These are phyloP conservation scores for Huso huso DNA, from an alignment of 2,797 vertebrate species.

Conservation along the genomic window DNA sequence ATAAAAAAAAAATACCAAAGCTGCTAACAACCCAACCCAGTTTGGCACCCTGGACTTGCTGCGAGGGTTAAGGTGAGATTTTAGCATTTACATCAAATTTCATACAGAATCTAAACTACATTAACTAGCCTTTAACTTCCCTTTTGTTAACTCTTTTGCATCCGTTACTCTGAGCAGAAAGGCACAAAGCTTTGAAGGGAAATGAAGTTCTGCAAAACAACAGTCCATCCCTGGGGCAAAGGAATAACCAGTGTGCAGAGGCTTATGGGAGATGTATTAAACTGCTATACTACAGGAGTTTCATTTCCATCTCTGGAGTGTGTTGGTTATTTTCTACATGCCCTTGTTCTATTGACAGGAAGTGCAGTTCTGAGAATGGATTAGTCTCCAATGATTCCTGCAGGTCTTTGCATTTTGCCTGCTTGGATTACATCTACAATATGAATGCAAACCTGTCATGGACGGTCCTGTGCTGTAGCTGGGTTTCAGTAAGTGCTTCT, in stretches of 20 bases:
- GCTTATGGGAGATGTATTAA: background rate
- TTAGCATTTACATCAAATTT: background rate
- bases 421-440: background rate
- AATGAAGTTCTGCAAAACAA: too few relatives aligned
- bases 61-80: background rate
- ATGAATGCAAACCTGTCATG: background rate
- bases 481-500: background rate
- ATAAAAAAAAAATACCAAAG: too few relatives aligned
- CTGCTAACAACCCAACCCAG: too few relatives aligned
- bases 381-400: constrained; percentile 3
- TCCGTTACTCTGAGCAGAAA: background rate
- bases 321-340: too few relatives aligned
- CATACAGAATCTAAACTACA: background rate
- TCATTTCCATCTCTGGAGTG: background rate
- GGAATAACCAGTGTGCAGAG: too few relatives aligned
- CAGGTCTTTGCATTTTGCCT: constrained; percentile 7
- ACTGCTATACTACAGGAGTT: background rate
- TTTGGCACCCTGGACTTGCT: too few relatives aligned
- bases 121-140: background rate
- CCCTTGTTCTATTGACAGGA: too few relatives aligned
- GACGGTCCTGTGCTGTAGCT: background rate
- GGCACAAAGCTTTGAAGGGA: background rate
- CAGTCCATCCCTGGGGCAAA: too few relatives aligned
- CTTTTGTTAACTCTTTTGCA: background rate
- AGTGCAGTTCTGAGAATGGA: background rate